A percentile compares a stretch with the other conserved stretches of the same genome.
These are phyloP conservation scores for Poicephalus meyeri DNA, from an alignment of 2,113 vertebrate genomes.

Conservation along the genomic window DNA sequence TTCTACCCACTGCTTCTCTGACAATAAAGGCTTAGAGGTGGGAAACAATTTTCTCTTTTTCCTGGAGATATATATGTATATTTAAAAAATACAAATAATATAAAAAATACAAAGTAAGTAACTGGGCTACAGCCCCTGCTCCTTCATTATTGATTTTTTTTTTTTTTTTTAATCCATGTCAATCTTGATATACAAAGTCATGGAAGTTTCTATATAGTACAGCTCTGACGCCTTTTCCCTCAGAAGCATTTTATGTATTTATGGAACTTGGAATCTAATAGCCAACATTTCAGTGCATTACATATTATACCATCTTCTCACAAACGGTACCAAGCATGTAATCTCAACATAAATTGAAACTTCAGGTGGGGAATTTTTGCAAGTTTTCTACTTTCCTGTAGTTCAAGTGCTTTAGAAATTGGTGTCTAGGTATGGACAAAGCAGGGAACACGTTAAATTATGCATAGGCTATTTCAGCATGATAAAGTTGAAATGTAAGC, in stretches of 20 bases:
- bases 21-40: not conserved
- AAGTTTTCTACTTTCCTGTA: not conserved
- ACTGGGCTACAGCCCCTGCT: not conserved
- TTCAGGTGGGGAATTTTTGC: not conserved
- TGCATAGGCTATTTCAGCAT: not conserved
- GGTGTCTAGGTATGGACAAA: not conserved
- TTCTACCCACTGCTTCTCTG: not conserved
- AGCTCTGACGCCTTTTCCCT: not conserved
- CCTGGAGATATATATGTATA: not conserved
- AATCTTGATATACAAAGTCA: not conserved
- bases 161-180: not conserved
- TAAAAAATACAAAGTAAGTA: not conserved
- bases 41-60: not conserved
- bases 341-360: not conserved
- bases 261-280: not conserved
- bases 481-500: not conserved
- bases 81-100: not conserved
- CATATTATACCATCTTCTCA: not conserved
- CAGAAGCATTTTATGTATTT: not conserved
- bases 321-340: not conserved
- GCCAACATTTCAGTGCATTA: not conserved
- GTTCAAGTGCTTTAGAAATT: not conserved
- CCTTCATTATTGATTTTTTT: not conserved
- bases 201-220: not conserved
- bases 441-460: not conserved